Conservation (phyloP, 1,140 invertebrate genomes). For the Asobara japonica region DNA sequence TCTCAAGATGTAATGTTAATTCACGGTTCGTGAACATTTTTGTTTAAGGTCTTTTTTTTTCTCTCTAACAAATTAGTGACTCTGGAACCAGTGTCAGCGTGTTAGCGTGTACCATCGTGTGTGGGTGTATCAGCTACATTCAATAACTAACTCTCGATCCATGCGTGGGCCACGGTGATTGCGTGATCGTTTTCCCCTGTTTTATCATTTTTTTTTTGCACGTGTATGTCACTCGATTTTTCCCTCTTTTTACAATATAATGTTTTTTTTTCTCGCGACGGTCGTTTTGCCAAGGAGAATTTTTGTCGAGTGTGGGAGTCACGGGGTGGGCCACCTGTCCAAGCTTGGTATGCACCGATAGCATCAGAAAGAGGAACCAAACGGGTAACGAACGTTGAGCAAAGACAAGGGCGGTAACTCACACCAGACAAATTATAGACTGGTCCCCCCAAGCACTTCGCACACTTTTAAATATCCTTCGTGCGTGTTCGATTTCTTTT, state of each 20-base stretch:
- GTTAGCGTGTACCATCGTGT: conserved; percentile 41
- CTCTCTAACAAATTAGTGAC: conserved; percentile 47
- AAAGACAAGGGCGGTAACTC: conserved; percentile 65
- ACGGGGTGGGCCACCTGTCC: conserved; percentile 62
- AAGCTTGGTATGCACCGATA: conserved; percentile 63
- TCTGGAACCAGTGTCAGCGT: conserved; percentile 46
- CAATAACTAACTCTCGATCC: conserved; percentile 49
- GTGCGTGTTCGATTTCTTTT: neutral
- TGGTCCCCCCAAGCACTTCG: conserved; percentile 57
- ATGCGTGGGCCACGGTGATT: neutral
- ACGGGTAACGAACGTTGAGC: conserved; percentile 60
- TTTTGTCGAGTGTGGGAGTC: conserved; percentile 56
- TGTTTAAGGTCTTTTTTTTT: neutral
- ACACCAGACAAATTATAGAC: conserved; percentile 65
- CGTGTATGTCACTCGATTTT: conserved; percentile 35
- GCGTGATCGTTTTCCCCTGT: neutral
- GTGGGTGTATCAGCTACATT: conserved; percentile 42
- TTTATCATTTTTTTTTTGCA: neutral
- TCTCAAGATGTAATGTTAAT: no score
- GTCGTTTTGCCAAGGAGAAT: no score
- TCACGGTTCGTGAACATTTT: no score
- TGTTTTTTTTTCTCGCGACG: neutral
- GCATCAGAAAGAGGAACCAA: conserved; percentile 53
- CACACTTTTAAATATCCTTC: neutral
- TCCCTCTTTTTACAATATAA: neutral